Percentiles rank a stretch among this genome's conserved stretches.
Evolutionary conservation across 2,797 vertebrate species (phyloP).

Genomic region (Sebastes itinus): DNA sequence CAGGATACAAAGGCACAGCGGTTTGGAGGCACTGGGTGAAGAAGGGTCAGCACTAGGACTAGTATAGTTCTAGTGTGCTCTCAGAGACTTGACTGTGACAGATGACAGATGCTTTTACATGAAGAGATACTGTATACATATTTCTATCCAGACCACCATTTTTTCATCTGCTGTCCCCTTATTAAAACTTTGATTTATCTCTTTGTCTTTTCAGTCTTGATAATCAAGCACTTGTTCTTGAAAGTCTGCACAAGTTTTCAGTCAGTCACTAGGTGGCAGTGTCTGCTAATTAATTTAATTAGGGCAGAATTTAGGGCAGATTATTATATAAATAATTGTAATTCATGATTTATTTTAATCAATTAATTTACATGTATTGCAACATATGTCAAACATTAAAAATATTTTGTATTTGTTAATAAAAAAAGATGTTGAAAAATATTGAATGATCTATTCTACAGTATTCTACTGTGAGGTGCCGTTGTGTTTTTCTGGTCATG

Average conservation of each 20-base stretch:
- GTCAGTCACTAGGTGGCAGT: slow-evolving; percentile 54
- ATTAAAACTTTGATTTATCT: not conserved
- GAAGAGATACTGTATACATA: too few relatives aligned
- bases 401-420: not conserved
- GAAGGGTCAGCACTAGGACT: too few relatives aligned
- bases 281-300: not conserved
- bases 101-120: too few relatives aligned
- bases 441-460: not conserved
- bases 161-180: not conserved
- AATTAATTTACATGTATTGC: not conserved
- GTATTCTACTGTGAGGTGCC: too few relatives aligned
- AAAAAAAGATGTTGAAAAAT: not conserved
- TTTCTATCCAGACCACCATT: not conserved
- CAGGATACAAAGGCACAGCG: not conserved
- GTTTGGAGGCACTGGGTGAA: not conserved
- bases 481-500: not conserved
- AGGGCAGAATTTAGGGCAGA: too few relatives aligned
- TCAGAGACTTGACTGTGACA: not conserved
- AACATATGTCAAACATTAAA: not conserved
- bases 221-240: not conserved
- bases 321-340: too few relatives aligned
- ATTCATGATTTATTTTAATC: too few relatives aligned
- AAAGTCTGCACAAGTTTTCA: not conserved
- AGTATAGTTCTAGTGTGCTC: not conserved
- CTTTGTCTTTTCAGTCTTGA: not conserved